Conservation (phyloP, 2,888 invertebrate genomes). For the Uropetala carovei region DNA sequence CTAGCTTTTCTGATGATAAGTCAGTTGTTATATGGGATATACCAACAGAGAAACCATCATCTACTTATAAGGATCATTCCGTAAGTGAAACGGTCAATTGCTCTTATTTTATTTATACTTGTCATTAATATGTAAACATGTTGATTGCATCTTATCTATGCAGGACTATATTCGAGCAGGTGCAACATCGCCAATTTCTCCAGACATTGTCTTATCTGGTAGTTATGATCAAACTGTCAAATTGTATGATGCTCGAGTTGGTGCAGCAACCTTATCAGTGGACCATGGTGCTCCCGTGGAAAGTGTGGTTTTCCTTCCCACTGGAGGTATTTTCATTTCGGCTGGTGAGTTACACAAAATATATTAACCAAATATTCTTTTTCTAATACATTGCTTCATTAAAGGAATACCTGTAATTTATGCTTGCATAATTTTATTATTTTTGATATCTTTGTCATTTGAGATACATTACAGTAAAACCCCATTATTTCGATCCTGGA, state of each 20-base stretch:
- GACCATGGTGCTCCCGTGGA: slow-evolving; percentile 95
- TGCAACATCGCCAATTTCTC: slow-evolving; percentile 85
- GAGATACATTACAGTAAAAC: too few species aligned
- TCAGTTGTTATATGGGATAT: slow-evolving; percentile 94
- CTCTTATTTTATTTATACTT: neutral
- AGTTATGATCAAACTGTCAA: slow-evolving; percentile 93
- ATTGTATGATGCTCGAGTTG: slow-evolving; percentile 89
- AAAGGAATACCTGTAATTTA: too few species aligned
- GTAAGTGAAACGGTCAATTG: slow-evolving; percentile 70
- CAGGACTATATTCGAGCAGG: slow-evolving; percentile 92
- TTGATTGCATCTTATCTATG: slow-evolving; percentile 66
- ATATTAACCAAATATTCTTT: too few species aligned
- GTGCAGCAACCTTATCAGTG: slow-evolving; percentile 83
- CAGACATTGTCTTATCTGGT: slow-evolving; percentile 88
- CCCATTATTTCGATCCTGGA: too few species aligned
- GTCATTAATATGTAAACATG: neutral
- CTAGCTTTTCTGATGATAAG: slow-evolving; percentile 95
- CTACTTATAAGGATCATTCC: slow-evolving; percentile 76
- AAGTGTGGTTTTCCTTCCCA: slow-evolving; percentile 90
- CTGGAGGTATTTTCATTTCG: slow-evolving; percentile 92
- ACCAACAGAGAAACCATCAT: slow-evolving; percentile 85
- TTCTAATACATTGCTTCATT: too few species aligned
- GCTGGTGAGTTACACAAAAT: slow-evolving; percentile 79
- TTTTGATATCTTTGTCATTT: neutral
- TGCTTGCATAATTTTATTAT: too few species aligned